phyloP scores from a whole-genome alignment of 2,888 invertebrate species.

The Pemphredon lugubris region DNA sequence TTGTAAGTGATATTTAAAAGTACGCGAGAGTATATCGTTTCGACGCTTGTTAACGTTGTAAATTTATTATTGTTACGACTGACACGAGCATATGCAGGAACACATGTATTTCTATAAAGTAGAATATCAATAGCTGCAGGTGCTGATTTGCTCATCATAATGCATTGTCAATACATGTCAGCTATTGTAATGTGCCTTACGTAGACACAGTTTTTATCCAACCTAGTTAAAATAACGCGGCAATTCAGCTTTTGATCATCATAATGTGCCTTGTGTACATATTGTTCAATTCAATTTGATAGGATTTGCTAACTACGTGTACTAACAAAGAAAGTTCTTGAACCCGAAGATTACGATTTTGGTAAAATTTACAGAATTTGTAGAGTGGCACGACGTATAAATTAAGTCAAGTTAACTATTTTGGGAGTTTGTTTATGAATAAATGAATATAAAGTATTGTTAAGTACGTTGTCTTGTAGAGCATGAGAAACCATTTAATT shows the following conservation, averaged over 20 bases:
- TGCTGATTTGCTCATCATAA: constrained; percentile 27
- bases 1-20: too few species aligned
- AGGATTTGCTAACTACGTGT: neutral
- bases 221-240: neutral
- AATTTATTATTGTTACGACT: too few species aligned
- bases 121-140: constrained; percentile 21
- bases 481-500: too few species aligned
- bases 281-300: constrained; percentile 3
- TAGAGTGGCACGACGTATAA: too few species aligned
- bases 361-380: too few species aligned
- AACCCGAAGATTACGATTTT: too few species aligned
- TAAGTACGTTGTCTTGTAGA: too few species aligned
- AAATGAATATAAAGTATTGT: too few species aligned
- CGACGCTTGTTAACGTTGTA: neutral
- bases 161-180: constrained; percentile 9
- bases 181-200: constrained; percentile 21
- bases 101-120: constrained; percentile 5
- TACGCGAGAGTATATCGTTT: too few species aligned
- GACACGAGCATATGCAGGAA: constrained; percentile 1
- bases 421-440: too few species aligned
- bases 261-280: constrained; percentile 35
- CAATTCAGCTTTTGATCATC: constrained; percentile 15
- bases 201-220: constrained; percentile 1
- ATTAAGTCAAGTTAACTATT: too few species aligned
- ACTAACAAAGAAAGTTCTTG: neutral